Evolutionary conservation across 2,797 vertebrate genomes (phyloP).

Genomic region (Pagetopsis macropterus): DNA sequence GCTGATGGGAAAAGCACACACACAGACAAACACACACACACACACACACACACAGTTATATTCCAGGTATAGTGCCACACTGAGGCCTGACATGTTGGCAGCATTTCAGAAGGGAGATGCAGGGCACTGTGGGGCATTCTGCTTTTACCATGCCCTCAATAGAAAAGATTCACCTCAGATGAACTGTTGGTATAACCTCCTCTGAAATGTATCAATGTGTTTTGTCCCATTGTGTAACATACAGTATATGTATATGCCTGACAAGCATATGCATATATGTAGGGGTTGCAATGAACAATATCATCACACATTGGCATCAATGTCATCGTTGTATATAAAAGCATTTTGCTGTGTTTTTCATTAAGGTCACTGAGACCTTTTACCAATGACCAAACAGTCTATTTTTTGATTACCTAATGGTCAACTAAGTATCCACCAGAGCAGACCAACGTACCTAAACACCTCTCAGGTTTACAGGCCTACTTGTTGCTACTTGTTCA

Average conservation of each 20-base stretch:
- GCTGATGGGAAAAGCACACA: background rate
- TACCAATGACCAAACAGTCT: background rate
- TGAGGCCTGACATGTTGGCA: constrained; percentile 59
- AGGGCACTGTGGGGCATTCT: constrained; percentile 43
- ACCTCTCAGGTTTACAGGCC: background rate
- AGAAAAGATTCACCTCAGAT: constrained; percentile 48
- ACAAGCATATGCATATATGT: background rate
- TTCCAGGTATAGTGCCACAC: constrained; percentile 41
- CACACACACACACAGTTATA: background rate
- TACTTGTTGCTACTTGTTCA: background rate
- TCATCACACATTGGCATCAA: background rate
- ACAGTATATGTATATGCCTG: background rate
- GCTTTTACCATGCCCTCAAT: constrained; percentile 38
- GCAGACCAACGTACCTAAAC: background rate
- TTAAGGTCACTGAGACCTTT: background rate
- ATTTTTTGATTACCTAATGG: background rate
- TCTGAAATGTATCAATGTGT: background rate
- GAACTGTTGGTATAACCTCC: constrained; percentile 39
- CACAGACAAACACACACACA: background rate
- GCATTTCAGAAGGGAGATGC: constrained; percentile 73
- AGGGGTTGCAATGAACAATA: background rate
- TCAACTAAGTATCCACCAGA: background rate
- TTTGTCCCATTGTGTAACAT: background rate
- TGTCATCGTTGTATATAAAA: background rate
- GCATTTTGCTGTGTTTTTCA: background rate